Conservation (phyloP, 2,888 invertebrate species). For the Zaprionus obscuricornis region DNA sequence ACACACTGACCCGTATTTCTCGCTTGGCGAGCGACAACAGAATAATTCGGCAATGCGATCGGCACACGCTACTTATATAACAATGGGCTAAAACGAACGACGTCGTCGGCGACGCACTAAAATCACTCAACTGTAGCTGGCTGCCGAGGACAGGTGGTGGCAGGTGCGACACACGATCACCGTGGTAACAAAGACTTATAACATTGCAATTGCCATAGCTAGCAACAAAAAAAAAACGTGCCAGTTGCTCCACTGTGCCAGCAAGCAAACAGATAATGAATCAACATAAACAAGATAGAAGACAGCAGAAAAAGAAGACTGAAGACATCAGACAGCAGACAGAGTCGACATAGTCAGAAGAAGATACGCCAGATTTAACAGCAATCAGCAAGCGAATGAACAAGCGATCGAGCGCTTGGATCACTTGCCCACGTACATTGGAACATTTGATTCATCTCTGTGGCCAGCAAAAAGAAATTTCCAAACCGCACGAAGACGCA, state of each 20-base stretch:
- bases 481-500: conserved; percentile 30
- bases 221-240: background rate
- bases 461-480: conserved; percentile 25
- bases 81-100: conserved; percentile 26
- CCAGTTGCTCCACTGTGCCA: conserved; percentile 23
- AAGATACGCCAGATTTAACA: conserved; percentile 55
- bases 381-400: conserved; percentile 22
- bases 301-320: no score
- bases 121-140: conserved; percentile 73
- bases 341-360: conserved; percentile 1
- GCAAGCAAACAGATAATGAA: conserved; percentile 47
- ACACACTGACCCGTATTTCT: conserved; percentile 73
- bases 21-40: conserved; percentile 56
- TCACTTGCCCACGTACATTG: conserved; percentile 27
- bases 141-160: conserved; percentile 40
- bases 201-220: background rate
- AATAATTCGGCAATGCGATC: conserved; percentile 69
- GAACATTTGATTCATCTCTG: conserved; percentile 50
- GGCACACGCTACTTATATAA: conserved; percentile 79
- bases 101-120: conserved; percentile 34
- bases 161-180: conserved; percentile 34
- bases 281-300: conserved; percentile 58
- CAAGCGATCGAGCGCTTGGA: conserved; percentile 10
- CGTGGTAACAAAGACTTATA: conserved; percentile 6
- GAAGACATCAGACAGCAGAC: no score